Evolutionary conservation across 2,888 invertebrate species (phyloP).

Genomic region (Agonopterix heracliana): DNA sequence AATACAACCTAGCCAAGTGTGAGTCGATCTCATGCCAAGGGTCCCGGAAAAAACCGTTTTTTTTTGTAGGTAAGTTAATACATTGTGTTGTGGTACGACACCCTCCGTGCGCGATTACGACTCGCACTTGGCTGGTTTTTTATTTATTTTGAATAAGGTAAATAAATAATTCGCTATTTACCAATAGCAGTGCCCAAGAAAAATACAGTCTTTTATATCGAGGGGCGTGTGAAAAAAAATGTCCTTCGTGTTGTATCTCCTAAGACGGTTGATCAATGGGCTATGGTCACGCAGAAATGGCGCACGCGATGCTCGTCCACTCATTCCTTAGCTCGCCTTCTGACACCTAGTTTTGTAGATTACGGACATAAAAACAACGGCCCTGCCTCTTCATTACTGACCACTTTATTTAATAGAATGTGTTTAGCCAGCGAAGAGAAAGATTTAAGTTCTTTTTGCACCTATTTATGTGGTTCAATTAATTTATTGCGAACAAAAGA

Average conservation of each 20-base stretch:
- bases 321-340: slow-evolving; percentile 40
- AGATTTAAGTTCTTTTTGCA: background rate
- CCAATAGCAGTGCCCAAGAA: no score
- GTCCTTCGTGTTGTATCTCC: slow-evolving; percentile 57
- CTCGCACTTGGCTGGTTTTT: no score
- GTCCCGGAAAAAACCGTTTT: no score
- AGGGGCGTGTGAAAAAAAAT: slow-evolving; percentile 41
- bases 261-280: slow-evolving; percentile 58
- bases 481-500: background rate
- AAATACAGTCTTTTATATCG: no score
- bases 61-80: no score
- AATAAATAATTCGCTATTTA: no score
- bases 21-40: no score
- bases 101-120: no score
- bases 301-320: slow-evolving; percentile 43
- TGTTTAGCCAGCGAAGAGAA: slow-evolving; percentile 12
- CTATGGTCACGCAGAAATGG: slow-evolving; percentile 49
- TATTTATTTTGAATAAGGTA: no score
- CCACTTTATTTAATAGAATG: slow-evolving; percentile 40
- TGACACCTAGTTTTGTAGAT: slow-evolving; percentile 51
- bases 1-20: no score
- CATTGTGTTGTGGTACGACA: no score
- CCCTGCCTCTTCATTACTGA: slow-evolving; percentile 47
- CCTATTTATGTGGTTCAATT: background rate
- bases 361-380: slow-evolving; percentile 50